Evolutionary conservation across 1,140 invertebrate species (phyloP), one percentile per base, ranked within the genome.

Genomic region (Ylistrum balloti): DNA sequence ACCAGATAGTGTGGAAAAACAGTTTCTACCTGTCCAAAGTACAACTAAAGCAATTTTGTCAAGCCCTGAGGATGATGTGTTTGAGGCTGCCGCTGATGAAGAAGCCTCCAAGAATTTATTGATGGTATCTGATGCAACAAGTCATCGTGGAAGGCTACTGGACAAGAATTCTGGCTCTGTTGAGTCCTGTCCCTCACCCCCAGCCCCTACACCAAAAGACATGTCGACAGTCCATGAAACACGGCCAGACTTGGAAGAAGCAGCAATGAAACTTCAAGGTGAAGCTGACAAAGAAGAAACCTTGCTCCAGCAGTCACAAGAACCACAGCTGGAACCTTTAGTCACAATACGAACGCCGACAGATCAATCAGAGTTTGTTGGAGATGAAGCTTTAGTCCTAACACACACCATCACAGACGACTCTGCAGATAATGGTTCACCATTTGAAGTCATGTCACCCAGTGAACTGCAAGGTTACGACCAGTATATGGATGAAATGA

Each of bases 51-150:
- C 95, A 86, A 95, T 96, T 88, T 92, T 96, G 11, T 96, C 96
- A 20, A 96, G 95, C 86, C 96, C 95, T 85, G 93, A 96, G 90
- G 96, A 96, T 94, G 97, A 97, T 93, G 96, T 97, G 13, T 97
- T 97, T 96, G 97, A 97, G 93, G 95, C 95, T 90, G 88, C 91
- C 33, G 92, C 91, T 48, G 90, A 92, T 85, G 92, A 56, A 56
- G 91, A 88, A 33, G 93, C 33, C 48, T 85, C 85, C 28, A 87
- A 41, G 38, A 89, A 86, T 32, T 35, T 89, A 22, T 28, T 91
- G 7, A 88, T 89, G 41, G 90, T 91, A 2, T 87, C 88, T 15
- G 34, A 35, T 87, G 32, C 87, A 33, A 85, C 28, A 33, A 0
- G 86, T 35, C 15, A 85, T 88, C 74, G 74, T n/a, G 33, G 33